These are phyloP conservation scores for Aplysia californica DNA, from an alignment of 1,140 invertebrate genomes.

Conservation along the genomic window DNA sequence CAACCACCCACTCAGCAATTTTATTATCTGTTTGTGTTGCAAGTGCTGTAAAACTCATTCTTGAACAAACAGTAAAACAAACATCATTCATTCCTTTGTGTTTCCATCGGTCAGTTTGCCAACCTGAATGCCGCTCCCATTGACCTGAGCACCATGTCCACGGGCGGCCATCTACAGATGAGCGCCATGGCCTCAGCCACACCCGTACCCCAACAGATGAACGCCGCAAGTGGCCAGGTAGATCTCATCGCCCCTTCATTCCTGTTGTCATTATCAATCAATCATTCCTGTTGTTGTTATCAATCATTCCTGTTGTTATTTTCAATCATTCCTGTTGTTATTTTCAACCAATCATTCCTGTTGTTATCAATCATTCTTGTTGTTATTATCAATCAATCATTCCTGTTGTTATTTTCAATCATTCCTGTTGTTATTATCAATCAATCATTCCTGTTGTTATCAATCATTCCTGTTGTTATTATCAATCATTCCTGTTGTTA, in stretches of 20 bases:
- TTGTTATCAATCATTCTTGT: background rate
- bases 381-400: background rate
- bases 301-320: background rate
- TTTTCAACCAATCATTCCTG: background rate
- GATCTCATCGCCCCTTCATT: background rate
- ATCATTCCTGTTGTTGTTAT: background rate
- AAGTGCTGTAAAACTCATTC: too few relatives aligned
- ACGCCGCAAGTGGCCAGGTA: background rate
- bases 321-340: background rate
- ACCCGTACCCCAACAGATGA: background rate
- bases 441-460: background rate
- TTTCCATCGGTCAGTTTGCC: constrained; percentile 22
- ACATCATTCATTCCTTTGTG: too few relatives aligned
- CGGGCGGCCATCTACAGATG: background rate
- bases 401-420: background rate
- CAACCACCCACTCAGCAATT: too few relatives aligned
- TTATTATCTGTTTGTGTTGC: too few relatives aligned
- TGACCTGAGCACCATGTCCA: constrained; percentile 4
- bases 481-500: background rate
- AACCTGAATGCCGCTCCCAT: background rate
- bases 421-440: background rate
- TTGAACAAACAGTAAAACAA: too few relatives aligned
- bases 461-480: background rate
- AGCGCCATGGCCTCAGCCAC: background rate
- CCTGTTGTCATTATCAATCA: background rate